A percentile compares a stretch with the other conserved stretches of the same genome.
phyloP scores from a whole-genome alignment of 2,113 vertebrate genomes.

The Xenopus tropicalis region DNA sequence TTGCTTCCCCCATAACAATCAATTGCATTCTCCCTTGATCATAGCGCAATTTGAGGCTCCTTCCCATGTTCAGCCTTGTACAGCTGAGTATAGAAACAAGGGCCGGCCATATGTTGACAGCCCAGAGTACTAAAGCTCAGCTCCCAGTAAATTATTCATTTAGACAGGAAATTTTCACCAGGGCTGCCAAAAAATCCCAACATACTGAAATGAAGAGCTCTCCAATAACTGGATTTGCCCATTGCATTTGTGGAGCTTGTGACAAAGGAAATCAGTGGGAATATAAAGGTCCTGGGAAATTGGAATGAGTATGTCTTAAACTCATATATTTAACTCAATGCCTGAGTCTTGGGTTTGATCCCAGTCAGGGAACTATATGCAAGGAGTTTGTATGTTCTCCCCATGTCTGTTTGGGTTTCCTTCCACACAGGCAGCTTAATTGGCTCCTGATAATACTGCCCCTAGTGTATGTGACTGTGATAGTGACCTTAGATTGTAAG shows the following conservation, averaged over 20 bases:
- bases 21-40: too few relatives aligned
- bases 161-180: background rate
- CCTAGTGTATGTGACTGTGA: too few relatives aligned
- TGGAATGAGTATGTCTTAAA: background rate
- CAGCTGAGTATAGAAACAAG: background rate
- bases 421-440: too few relatives aligned
- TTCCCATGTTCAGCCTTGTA: too few relatives aligned
- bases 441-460: too few relatives aligned
- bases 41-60: too few relatives aligned
- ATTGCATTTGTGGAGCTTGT: background rate
- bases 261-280: background rate
- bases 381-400: too few relatives aligned
- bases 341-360: too few relatives aligned
- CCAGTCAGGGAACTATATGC: too few relatives aligned
- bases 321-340: background rate
- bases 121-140: background rate
- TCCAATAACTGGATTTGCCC: background rate
- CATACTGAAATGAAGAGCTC: background rate
- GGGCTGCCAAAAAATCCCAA: background rate
- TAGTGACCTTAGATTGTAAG: too few relatives aligned
- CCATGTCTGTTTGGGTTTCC: too few relatives aligned
- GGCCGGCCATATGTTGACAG: background rate
- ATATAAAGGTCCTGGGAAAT: background rate
- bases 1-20: too few relatives aligned
- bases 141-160: background rate